phyloP scores from a whole-genome alignment of 2,113 vertebrate genomes.

The Rhodinocichla rosea region DNA sequence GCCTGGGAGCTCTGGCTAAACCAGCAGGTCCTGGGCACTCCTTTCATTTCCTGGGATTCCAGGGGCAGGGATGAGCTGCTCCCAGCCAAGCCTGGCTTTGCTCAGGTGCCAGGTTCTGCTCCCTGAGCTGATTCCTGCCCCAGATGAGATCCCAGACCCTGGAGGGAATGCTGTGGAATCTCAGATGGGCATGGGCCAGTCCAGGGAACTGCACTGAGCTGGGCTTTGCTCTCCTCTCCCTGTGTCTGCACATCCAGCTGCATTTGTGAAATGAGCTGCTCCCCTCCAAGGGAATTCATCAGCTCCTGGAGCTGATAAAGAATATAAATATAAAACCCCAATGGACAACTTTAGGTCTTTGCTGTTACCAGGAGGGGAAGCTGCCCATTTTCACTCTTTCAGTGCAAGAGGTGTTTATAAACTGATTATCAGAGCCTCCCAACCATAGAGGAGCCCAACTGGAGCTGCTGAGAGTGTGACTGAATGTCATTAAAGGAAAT shows the following conservation, averaged over 20 bases:
- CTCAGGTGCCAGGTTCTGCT: not conserved
- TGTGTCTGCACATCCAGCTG: not conserved
- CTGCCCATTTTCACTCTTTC: not conserved
- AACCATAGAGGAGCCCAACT: not conserved
- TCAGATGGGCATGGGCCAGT: not conserved
- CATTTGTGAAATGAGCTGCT: not conserved
- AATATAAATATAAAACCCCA: not conserved
- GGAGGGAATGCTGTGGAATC: not conserved
- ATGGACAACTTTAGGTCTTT: not conserved
- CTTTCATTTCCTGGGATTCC: not conserved
- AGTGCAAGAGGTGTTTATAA: not conserved
- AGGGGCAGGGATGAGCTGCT: not conserved
- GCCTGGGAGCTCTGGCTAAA: not conserved
- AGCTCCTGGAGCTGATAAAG: not conserved
- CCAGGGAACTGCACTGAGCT: not conserved
- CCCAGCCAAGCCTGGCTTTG: not conserved
- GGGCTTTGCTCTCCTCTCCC: not conserved
- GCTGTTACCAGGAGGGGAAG: not conserved
- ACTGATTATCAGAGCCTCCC: not conserved
- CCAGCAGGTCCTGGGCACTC: not conserved
- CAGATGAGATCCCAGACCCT: not conserved
- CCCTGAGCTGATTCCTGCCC: not conserved
- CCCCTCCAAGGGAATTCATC: not conserved
- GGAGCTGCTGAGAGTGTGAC: not conserved
- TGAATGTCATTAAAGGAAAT: slow-evolving; percentile 48